Percentiles rank a stretch among this genome's conserved stretches.
Conservation (phyloP, 2,797 vertebrate species). For the Periparus ater region DNA sequence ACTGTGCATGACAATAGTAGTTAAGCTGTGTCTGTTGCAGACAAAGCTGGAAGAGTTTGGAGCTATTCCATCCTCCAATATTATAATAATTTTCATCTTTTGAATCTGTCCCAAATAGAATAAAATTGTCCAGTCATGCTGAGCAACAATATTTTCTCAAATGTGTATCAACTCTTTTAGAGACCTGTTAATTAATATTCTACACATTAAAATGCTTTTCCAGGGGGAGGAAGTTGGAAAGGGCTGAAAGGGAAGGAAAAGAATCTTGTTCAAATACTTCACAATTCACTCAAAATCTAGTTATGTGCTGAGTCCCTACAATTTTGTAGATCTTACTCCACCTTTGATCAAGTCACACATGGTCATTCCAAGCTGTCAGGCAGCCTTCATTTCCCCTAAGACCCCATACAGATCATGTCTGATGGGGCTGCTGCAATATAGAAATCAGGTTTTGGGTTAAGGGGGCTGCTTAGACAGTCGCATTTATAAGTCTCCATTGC, state of each 20-base stretch:
- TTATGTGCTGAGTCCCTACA: background rate
- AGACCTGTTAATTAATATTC: conserved; percentile 35
- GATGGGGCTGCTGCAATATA: background rate
- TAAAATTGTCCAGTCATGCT: conserved; percentile 15
- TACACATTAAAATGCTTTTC: conserved; percentile 28
- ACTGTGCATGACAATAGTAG: background rate
- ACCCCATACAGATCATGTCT: background rate
- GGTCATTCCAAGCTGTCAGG: background rate
- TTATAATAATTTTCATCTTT: conserved; percentile 30
- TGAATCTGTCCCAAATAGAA: conserved; percentile 12
- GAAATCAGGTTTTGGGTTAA: background rate
- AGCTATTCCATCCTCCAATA: conserved; percentile 29
- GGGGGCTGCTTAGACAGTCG: background rate
- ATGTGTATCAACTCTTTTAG: background rate
- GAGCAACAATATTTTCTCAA: conserved; percentile 45
- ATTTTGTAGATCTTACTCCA: background rate
- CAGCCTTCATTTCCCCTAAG: conserved; percentile 1
- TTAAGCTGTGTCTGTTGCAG: background rate
- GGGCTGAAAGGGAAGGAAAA: conserved; percentile 18
- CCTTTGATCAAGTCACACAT: background rate
- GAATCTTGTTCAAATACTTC: conserved; percentile 28
- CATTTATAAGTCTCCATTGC: background rate
- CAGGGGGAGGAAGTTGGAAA: conserved; percentile 15
- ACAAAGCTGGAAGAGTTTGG: conserved; percentile 38
- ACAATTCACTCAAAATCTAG: background rate